These are phyloP conservation scores for Avahi laniger DNA, from an alignment of 2,797 vertebrate species.

Conservation along the genomic window DNA sequence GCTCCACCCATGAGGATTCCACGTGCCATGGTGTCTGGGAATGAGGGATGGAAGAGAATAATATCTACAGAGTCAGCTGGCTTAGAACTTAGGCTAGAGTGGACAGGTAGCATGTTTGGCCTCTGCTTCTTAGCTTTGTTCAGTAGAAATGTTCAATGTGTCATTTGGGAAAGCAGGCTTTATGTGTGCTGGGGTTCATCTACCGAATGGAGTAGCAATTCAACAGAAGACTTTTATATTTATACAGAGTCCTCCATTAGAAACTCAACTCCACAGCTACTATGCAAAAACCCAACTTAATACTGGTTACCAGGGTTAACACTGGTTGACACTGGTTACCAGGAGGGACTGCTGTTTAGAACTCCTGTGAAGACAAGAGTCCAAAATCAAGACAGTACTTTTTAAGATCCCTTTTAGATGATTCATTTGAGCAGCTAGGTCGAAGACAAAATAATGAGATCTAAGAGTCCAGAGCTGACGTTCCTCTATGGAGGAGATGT, in stretches of 20 bases:
- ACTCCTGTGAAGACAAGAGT: not conserved
- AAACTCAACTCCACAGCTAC: constrained; percentile 24
- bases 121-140: constrained; percentile 1
- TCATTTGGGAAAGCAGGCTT: not conserved
- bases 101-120: not conserved
- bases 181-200: not conserved
- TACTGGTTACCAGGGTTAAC: not conserved
- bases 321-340: not conserved
- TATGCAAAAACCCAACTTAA: not conserved
- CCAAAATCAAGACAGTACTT: not conserved
- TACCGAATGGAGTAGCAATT: constrained; percentile 1
- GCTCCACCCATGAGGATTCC: not conserved
- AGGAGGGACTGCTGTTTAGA: not conserved
- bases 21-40: not conserved
- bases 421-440: not conserved
- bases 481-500: not conserved
- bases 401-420: constrained; percentile 9
- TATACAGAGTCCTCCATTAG: not conserved
- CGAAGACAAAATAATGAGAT: constrained; percentile 8
- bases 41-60: not conserved
- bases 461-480: not conserved
- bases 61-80: not conserved
- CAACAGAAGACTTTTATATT: not conserved
- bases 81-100: not conserved
- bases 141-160: not conserved